Evolutionary conservation across 2,113 vertebrate species (phyloP), one percentile per base, ranked within the genome.

Genomic region (Menidia beryllina): DNA sequence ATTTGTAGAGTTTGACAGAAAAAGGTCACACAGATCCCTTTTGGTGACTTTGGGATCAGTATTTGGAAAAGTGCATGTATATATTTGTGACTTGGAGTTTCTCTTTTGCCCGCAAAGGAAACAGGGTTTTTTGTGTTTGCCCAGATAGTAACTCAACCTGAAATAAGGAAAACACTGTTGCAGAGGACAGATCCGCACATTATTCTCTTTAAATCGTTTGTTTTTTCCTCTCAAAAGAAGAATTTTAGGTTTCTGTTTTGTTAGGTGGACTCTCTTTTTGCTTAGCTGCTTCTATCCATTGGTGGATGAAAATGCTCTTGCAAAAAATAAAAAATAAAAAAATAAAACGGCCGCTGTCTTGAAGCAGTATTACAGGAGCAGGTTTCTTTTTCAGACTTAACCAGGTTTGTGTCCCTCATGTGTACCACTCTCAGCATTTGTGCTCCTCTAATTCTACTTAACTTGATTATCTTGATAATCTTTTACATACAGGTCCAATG

Each of bases 71-170:
- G n/a, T n/a, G n/a, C 14, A 39, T 39, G 9, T 39, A 13, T 39
- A 13, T 13, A 11, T 14, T 41, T 43, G 41, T 24, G 3, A 43
- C 17, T n/a, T 14, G n/a, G n/a, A n/a, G n/a, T n/a, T n/a, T n/a
- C n/a, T n/a, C n/a, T n/a, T n/a, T n/a, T 72, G 50, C 38, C 65
- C 86, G 75, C 20, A 23, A 71, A 81, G 56, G 76, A 63, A 71
- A 59, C 75, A 63, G 79, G 78, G 71, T 61, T 45, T 7, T 65
- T 47, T 65, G 51, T 72, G 81, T 84, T 68, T 49, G 69, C 25
- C 30, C 76, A 84, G 88, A 91, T 93, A 81, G 76, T 88, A 70
- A 78, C 79, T 57, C 49, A 50, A 76, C 64, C 68, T 75, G 77
- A 58, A 74, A 69, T 66, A 57, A 60, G 41, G 34, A 66, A 70